phyloP scores from a whole-genome alignment of 2,113 vertebrate species.

The Camelus dromedarius region DNA sequence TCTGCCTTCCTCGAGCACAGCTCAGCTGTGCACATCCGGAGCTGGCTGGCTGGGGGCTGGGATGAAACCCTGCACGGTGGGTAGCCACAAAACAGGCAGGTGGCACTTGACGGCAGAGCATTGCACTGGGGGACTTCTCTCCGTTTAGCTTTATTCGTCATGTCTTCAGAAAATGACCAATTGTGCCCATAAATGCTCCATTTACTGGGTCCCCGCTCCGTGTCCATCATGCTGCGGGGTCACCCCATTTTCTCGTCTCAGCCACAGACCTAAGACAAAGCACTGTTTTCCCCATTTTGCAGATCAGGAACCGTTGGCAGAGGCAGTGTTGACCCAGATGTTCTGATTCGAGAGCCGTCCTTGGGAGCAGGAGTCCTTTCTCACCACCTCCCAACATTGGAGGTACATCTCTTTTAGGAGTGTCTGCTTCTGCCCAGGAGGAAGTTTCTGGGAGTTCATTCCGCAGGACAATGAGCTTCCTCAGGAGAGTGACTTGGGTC shows the following conservation, averaged over 20 bases:
- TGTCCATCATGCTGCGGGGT: rapidly evolving
- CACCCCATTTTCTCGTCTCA: background rate
- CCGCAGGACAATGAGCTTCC: background rate
- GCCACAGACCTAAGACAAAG: background rate
- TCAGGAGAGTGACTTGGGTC: background rate
- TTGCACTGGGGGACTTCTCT: rapidly evolving
- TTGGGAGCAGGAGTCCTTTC: rapidly evolving
- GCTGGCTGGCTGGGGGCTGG: background rate
- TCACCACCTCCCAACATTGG: rapidly evolving
- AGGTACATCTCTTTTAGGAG: background rate
- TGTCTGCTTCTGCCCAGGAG: background rate
- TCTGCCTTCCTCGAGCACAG: background rate
- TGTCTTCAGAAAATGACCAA: background rate
- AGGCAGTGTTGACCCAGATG: rapidly evolving
- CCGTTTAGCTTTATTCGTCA: background rate
- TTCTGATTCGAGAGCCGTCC: rapidly evolving
- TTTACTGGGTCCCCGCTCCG: background rate
- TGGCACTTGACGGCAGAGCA: background rate
- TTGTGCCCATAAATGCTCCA: rapidly evolving
- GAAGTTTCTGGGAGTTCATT: background rate
- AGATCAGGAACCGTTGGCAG: background rate
- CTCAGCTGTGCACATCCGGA: background rate
- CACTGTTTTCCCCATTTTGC: background rate
- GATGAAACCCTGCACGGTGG: rapidly evolving
- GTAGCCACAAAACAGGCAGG: background rate